Conservation (phyloP, 1,140 invertebrate species). For the Bombus breviceps region DNA sequence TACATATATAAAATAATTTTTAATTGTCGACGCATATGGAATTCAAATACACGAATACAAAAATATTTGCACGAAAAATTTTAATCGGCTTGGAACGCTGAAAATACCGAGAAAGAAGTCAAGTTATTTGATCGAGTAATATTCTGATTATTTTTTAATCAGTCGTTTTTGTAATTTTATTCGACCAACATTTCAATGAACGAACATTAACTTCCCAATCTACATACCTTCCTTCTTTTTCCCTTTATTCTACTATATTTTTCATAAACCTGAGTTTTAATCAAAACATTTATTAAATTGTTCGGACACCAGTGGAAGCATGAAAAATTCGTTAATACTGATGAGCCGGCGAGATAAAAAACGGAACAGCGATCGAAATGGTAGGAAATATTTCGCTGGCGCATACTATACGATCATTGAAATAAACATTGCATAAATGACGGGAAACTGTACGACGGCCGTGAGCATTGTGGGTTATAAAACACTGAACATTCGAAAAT, state of each 20-base stretch:
- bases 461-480: background rate
- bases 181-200: background rate
- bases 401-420: background rate
- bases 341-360: background rate
- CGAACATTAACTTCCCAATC: background rate
- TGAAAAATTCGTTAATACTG: slow-evolving; percentile 34
- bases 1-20: background rate
- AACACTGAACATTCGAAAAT: slow-evolving; percentile 14
- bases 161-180: slow-evolving; percentile 5
- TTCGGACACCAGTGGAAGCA: background rate
- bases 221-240: background rate
- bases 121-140: slow-evolving; percentile 19
- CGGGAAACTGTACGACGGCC: no score
- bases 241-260: background rate
- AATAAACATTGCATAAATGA: slow-evolving; percentile 30
- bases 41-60: background rate
- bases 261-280: slow-evolving; percentile 1
- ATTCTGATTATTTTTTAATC: slow-evolving; percentile 41
- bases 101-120: background rate
- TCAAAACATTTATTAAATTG: slow-evolving; percentile 38
- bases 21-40: background rate
- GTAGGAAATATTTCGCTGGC: slow-evolving; percentile 22
- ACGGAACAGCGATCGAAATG: background rate
- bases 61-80: slow-evolving; percentile 10
- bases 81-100: background rate